Evolutionary conservation across 64 coral and sea anemone species (phyloP).

Genomic region (Pachyseris speciosa): DNA sequence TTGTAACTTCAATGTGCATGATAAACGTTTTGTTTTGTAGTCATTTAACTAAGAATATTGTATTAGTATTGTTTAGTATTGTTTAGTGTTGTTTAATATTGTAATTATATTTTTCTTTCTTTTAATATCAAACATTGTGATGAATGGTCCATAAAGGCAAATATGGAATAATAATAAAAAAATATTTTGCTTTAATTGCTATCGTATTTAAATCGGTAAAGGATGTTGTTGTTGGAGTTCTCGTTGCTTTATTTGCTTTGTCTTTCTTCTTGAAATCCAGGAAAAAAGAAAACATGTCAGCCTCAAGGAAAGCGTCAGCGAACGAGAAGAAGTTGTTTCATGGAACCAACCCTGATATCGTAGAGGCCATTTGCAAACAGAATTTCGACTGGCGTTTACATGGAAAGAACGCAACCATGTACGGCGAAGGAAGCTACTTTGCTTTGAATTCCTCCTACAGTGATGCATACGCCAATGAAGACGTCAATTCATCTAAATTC

Average conservation of each 20-base stretch:
- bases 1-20: no score
- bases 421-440: constrained; percentile 80
- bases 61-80: no score
- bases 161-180: no score
- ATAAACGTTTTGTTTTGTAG: no score
- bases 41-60: no score
- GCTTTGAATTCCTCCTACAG: constrained; percentile 49
- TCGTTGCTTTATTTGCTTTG: background rate
- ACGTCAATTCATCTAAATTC: constrained; percentile 20
- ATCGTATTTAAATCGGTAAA: no score
- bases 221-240: background rate
- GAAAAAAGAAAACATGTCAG: constrained; percentile 61
- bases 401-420: constrained; percentile 31
- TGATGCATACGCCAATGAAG: constrained; percentile 38
- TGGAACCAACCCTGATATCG: constrained; percentile 14
- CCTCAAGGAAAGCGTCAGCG: background rate
- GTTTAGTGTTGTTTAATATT: no score
- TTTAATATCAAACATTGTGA: no score
- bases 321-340: constrained; percentile 73
- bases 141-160: no score
- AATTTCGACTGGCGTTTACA: constrained; percentile 68
- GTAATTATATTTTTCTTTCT: no score
- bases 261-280: constrained; percentile 26
- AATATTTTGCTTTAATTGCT: no score
- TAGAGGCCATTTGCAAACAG: constrained; percentile 58